Evolutionary conservation across 2,888 invertebrate genomes (phyloP), one percentile per base, ranked within the genome.

Genomic region (Heteropelma amictum): DNA sequence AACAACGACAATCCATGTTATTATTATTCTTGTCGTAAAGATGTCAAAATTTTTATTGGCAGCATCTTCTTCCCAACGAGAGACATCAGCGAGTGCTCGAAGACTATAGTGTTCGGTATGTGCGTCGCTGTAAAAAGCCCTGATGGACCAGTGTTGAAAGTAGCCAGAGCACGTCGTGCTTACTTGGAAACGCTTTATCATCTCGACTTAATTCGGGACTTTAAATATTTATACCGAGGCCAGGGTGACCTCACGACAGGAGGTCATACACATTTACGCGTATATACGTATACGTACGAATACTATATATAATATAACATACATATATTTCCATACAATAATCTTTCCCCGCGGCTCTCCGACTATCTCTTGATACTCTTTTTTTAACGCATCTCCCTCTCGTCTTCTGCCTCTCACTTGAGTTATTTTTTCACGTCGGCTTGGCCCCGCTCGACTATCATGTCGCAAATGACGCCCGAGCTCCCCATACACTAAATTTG

Each of bases 131-230:
- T 69, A 60, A 30, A 23, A 64, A 61, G 70, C 61, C n/a, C 75
- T 75, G 75, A 75, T 75, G 75, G 70, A 71, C 71, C 65, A 71
- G 65, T 75, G 78, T 82, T 86, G 86, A 87, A 86, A 85, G 80
- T 83, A 84, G 83, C 85, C 86, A 87, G 85, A 87, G 83, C 81
- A 80, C 78, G 75, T 61, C 68, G 68, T 78, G 80, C 81, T 82
- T 80, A 83, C 83, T 84, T 80, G 83, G 85, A 86, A 83, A 63
- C 83, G 84, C 84, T 87, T 87, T 87, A 86, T 87, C 86, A 85
- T 86, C 83, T 82, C 81, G 82, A 83, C 82, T 87, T 87, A 85
- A 86, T 87, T 87, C 84, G 82, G 84, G 84, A 85, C 83, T 87
- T 84, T 80, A 86, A 87, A 87, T 86, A 86, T 87, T 87, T 86